Conservation (phyloP, 2,113 vertebrate species). For the Lanius collurio region DNA sequence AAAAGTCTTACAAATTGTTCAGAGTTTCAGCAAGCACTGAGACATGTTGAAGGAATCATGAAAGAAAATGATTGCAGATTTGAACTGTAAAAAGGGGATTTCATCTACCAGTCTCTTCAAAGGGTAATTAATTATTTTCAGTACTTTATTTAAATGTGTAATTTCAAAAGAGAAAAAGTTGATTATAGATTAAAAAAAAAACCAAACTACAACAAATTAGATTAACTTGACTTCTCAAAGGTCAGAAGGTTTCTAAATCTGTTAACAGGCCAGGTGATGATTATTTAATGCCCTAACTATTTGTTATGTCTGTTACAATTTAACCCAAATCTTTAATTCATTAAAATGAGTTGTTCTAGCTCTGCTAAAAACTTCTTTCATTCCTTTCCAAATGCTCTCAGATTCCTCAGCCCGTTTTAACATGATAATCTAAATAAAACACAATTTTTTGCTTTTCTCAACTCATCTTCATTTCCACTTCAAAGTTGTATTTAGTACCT, state of each 20-base stretch:
- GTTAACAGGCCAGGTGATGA: slow-evolving; percentile 26
- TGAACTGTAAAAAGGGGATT: background rate
- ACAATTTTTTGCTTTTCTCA: background rate
- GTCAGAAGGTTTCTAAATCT: slow-evolving; percentile 43
- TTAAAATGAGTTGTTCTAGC: slow-evolving; percentile 42
- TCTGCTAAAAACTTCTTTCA: slow-evolving; percentile 35
- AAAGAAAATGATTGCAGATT: background rate
- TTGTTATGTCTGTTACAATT: slow-evolving; percentile 60
- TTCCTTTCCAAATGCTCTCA: slow-evolving; percentile 47
- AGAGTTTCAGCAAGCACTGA: background rate
- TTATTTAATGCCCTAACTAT: slow-evolving; percentile 63
- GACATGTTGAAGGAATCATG: slow-evolving; percentile 30
- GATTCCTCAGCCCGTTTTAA: slow-evolving; percentile 9
- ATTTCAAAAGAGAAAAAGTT: slow-evolving; percentile 3
- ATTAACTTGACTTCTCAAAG: slow-evolving; percentile 41
- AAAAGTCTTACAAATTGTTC: slow-evolving; percentile 1
- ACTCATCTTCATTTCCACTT: slow-evolving; percentile 50
- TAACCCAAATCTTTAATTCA: slow-evolving; percentile 57
- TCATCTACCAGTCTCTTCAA: background rate
- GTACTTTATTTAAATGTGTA: background rate
- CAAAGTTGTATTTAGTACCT: slow-evolving; percentile 4
- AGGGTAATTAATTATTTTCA: slow-evolving; percentile 31
- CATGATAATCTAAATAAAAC: slow-evolving; percentile 41
- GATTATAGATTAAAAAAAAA: background rate
- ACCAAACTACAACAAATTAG: background rate